Conservation (phyloP, 2,113 vertebrate genomes). For the Grammomys dolichurus region DNA sequence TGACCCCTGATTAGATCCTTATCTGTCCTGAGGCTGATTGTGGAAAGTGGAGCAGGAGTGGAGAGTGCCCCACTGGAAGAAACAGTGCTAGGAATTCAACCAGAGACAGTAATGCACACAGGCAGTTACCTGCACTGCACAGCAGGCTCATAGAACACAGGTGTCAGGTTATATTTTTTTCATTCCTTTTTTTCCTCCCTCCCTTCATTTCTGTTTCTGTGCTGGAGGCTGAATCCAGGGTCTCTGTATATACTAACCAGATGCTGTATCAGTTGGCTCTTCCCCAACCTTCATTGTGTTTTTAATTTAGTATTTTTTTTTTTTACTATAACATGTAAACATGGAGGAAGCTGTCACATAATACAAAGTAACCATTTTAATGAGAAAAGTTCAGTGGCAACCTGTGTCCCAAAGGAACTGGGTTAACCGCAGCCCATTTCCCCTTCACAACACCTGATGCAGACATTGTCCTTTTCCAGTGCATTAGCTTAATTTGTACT, state of each 20-base stretch:
- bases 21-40: slow-evolving; percentile 6
- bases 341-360: neutral
- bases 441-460: neutral
- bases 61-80: neutral
- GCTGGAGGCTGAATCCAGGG: neutral
- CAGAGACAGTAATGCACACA: slow-evolving; percentile 28
- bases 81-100: slow-evolving; percentile 44
- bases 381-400: neutral
- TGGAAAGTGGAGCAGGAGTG: slow-evolving; percentile 32
- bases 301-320: neutral
- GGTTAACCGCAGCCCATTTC: neutral
- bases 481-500: slow-evolving; percentile 64
- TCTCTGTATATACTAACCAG: neutral
- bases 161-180: slow-evolving; percentile 33
- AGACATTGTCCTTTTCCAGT: slow-evolving; percentile 60
- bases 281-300: neutral
- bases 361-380: neutral
- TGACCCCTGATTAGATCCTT: slow-evolving; percentile 40
- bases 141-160: neutral
- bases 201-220: neutral
- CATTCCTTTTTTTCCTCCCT: slow-evolving; percentile 1
- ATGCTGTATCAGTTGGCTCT: neutral
- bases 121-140: slow-evolving; percentile 20
- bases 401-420: neutral
- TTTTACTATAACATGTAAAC: neutral